phyloP scores from a whole-genome alignment of 2,797 vertebrate genomes.

The Enteromius fasciolatus region DNA sequence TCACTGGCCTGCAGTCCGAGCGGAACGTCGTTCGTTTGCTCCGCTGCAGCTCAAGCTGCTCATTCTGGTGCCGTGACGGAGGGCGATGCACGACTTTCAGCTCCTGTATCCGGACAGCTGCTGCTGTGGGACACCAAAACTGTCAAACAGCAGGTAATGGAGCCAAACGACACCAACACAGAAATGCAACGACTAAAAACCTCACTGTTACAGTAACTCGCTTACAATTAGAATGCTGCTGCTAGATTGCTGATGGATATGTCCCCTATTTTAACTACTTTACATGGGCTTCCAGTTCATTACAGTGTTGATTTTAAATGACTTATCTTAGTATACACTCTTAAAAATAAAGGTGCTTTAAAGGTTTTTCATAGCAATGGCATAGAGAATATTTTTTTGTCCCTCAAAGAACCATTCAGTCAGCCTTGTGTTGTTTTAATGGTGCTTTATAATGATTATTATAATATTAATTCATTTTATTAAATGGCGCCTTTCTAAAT shows the following conservation, averaged over 20 bases:
- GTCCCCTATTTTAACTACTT: background rate
- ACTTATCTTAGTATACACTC: too few species aligned
- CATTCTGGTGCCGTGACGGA: slow-evolving; percentile 67
- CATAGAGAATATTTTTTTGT: too few species aligned
- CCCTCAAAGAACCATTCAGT: too few species aligned
- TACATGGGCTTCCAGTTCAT: background rate
- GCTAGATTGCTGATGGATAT: background rate
- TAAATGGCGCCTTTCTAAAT: too few species aligned
- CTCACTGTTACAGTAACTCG: background rate
- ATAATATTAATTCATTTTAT: too few species aligned
- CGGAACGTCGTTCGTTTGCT: slow-evolving; percentile 94
- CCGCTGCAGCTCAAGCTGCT: slow-evolving; percentile 83
- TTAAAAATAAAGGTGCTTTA: too few species aligned
- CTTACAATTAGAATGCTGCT: background rate
- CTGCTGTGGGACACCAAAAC: slow-evolving; percentile 98
- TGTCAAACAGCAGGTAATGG: slow-evolving; percentile 92
- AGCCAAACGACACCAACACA: background rate
- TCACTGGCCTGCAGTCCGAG: slow-evolving; percentile 93
- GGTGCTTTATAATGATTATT: background rate
- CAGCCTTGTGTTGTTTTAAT: background rate
- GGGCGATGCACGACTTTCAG: slow-evolving; percentile 66
- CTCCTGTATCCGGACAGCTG: slow-evolving; percentile 86
- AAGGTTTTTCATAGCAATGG: too few species aligned
- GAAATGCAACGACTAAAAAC: background rate
- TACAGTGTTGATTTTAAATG: background rate